Evolutionary conservation across 1,140 invertebrate species (phyloP), one percentile per base, ranked within the genome.

Genomic region (Orius insidiosus): DNA sequence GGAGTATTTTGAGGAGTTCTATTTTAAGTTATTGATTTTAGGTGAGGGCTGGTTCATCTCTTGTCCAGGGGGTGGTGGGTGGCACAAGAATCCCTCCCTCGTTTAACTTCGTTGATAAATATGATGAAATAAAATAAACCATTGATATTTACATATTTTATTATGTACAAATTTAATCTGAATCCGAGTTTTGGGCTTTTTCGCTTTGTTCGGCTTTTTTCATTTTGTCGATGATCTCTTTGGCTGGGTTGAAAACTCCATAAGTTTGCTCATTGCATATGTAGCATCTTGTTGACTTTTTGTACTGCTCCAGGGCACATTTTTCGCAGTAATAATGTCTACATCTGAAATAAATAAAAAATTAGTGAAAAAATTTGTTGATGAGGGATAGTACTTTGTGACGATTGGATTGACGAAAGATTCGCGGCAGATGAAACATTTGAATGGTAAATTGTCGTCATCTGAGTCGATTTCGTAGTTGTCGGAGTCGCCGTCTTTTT

Each of bases 251-350:
- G 60, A 98, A 98, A 3, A 94, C 74, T 1, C 93, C 93, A 49
- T 75, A 77, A 0, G 94, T 97, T 60, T 93, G 87, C 7, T 73
- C 65, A 50, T 81, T 83, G 61, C 95, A 98, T 16, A 93, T 79
- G 57, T 79, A 93, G 68, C 94, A 98, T 44, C 87, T 70, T n/a
- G 78, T 78, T 0, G 77, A 76, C 57, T 93, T 94, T 56, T 82
- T 89, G 60, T 83, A 96, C 39, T 94, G 75, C 2, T 76, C 69
- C 46, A 98, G 60, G 3, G 92, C 92, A 66, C 94, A 98, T 62
- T 85, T 84, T 62, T 97, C 90, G 63, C 93, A 98, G 63, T 97
- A 98, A 61, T 97, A 97, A 67, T 98, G 94, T 55, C 90, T 85
- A 60, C 94, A 98, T 58, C 86, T 92, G 58, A 16, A 73, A 71